A percentile compares a stretch with the other conserved stretches of the same genome.
phyloP scores from a whole-genome alignment of 2,888 invertebrate genomes.

The Sabatieria punctata region DNA sequence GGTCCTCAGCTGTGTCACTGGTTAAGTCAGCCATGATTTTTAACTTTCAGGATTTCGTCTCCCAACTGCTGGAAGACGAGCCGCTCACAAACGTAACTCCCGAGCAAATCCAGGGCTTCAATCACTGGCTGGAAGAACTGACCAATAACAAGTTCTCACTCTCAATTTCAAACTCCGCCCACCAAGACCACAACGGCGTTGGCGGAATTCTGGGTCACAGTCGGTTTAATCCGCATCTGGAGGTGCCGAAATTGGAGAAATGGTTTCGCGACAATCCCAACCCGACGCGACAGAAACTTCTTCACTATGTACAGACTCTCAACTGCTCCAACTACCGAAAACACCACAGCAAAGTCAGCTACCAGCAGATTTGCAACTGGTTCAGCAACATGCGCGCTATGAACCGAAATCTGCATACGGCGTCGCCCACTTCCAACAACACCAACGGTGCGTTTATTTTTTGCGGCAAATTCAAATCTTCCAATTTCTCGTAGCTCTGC shows the following conservation, averaged over 20 bases:
- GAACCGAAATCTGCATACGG: too few relatives aligned
- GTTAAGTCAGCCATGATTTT: too few relatives aligned
- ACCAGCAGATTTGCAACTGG: constrained; percentile 33
- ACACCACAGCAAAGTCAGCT: constrained; percentile 15
- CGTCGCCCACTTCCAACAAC: too few relatives aligned
- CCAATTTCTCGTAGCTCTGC: too few relatives aligned
- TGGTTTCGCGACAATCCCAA: constrained; percentile 97
- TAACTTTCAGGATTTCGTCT: constrained; percentile 22
- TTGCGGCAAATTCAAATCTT: too few relatives aligned
- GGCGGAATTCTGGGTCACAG: background rate
- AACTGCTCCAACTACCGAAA: constrained; percentile 77
- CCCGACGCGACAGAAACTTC: constrained; percentile 86
- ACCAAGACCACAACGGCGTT: background rate
- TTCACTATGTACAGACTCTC: constrained; percentile 79
- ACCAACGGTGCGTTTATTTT: too few relatives aligned
- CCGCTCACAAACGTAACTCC: constrained; percentile 14
- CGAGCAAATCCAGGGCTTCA: constrained; percentile 24
- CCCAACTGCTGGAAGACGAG: constrained; percentile 21
- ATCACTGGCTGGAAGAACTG: constrained; percentile 26
- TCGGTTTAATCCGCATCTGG: constrained; percentile 41
- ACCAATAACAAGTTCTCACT: constrained; percentile 9
- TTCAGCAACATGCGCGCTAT: constrained; percentile 95
- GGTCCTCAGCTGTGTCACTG: too few relatives aligned
- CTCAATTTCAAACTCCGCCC: constrained; percentile 5
- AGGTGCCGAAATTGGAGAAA: constrained; percentile 79